Conservation (phyloP, 2,113 vertebrate species). For the Pedetes capensis region DNA sequence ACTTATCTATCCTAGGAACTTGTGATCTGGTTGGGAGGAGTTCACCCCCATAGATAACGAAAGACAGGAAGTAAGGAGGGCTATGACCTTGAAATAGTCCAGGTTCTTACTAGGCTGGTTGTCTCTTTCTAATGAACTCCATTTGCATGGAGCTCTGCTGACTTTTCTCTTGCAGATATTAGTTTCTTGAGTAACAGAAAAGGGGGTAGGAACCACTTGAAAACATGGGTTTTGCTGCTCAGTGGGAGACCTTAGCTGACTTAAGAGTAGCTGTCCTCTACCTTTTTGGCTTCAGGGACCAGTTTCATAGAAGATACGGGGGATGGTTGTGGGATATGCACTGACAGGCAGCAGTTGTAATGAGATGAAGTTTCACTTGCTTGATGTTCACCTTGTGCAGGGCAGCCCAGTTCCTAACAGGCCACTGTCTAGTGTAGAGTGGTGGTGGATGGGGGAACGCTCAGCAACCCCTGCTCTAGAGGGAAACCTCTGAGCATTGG, state of each 20-base stretch:
- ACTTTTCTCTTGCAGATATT: neutral
- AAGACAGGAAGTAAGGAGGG: neutral
- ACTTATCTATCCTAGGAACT: neutral
- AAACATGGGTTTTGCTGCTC: neutral
- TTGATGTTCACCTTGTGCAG: no score
- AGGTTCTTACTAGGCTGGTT: neutral
- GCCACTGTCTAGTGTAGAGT: no score
- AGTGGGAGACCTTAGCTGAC: neutral
- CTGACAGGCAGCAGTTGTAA: no score
- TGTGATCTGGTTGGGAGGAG: neutral
- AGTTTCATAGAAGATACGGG: no score
- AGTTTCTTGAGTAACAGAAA: neutral
- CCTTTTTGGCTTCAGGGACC: no score
- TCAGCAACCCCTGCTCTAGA: no score
- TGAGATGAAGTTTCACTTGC: no score
- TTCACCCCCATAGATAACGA: neutral
- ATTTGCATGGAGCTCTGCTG: neutral
- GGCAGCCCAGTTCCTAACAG: no score
- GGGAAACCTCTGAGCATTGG: neutral
- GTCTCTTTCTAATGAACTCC: neutral
- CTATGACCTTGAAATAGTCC: fast-evolving
- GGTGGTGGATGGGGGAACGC: no score
- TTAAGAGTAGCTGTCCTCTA: no score
- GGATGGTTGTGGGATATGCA: no score
- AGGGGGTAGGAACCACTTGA: neutral